Percentiles rank a stretch among this genome's conserved stretches.
Evolutionary conservation across 2,113 vertebrate species (phyloP).

Genomic region (Shinisaurus crocodilurus): DNA sequence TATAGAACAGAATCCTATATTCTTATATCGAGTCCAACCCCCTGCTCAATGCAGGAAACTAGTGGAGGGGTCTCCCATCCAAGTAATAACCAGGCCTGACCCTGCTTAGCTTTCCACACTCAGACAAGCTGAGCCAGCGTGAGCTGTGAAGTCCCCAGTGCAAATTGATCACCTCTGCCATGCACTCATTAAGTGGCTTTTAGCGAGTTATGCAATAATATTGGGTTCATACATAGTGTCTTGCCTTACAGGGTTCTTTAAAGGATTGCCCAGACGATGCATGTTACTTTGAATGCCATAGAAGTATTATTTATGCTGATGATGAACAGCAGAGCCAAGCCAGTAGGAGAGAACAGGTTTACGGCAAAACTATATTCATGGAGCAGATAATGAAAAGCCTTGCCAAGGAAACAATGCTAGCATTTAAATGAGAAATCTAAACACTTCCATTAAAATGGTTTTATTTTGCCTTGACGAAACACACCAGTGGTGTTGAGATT

Average conservation of each 20-base stretch:
- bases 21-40: too few species aligned
- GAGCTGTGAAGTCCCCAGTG: neutral
- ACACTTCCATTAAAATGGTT: too few species aligned
- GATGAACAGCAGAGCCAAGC: neutral
- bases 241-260: neutral
- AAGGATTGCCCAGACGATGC: neutral
- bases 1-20: neutral
- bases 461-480: neutral
- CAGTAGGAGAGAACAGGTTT: neutral
- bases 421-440: neutral
- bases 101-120: too few species aligned
- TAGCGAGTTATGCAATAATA: neutral
- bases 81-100: too few species aligned
- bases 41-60: too few species aligned
- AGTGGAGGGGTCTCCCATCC: too few species aligned
- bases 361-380: neutral
- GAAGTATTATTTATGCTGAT: neutral
- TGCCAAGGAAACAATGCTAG: neutral
- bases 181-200: neutral
- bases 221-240: neutral
- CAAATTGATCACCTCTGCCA: neutral
- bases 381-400: neutral
- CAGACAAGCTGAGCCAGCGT: too few species aligned
- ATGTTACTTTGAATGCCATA: neutral
- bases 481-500: neutral